Base-by-base conservation (phyloP, 2,797 vertebrate genomes). In the Rhinogobio ventralis region DNA sequence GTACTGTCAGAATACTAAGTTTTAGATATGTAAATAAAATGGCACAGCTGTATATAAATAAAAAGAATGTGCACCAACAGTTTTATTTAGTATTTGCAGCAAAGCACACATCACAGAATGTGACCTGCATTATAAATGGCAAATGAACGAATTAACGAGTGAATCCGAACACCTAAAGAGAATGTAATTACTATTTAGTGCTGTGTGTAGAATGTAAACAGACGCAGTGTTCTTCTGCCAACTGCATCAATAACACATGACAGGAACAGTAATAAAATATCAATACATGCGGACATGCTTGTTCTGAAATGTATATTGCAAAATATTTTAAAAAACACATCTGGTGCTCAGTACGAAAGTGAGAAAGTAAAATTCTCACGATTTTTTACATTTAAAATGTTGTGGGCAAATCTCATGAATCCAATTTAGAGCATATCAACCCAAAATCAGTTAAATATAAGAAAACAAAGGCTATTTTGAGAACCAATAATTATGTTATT, bases 41-140 rank as follows among this genome's bases (percentile, higher is more conserved):
- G 88, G 71, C 62, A 88, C 93, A 90, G 91, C 89, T 93, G 90
- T 94, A 94, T 79, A 90, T 89, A 86, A 79, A 90, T 39, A 33
- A 55, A 30, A 82, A 81, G 42, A 19, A 51, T 72, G 82, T 90
- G 81, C 85, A 88, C 74, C 76, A 81, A 74, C 73, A 46, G 81
- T 88, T 87, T 78, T 86, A 57, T 86, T 20, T 76, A 82, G 84
- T 49, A 86, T 57, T 51, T 51, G 45, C 28, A 30, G 25, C 19
- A 30, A 20, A 64, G 42, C 39, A 55, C 67, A 57, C 79, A 39
- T 53, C 46, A 14, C 60, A 66, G 84, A 80, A 53, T 66, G 42
- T 33, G 62, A 57, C 28, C 20, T 64, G 60, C 30, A 5, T 62
- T 64, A 36, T 75, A 46, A 72, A 72, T 75, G 5, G 25, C 28